These are phyloP conservation scores for Ophioninae sp. DNA, from an alignment of 2,888 invertebrate species.

Conservation along the genomic window DNA sequence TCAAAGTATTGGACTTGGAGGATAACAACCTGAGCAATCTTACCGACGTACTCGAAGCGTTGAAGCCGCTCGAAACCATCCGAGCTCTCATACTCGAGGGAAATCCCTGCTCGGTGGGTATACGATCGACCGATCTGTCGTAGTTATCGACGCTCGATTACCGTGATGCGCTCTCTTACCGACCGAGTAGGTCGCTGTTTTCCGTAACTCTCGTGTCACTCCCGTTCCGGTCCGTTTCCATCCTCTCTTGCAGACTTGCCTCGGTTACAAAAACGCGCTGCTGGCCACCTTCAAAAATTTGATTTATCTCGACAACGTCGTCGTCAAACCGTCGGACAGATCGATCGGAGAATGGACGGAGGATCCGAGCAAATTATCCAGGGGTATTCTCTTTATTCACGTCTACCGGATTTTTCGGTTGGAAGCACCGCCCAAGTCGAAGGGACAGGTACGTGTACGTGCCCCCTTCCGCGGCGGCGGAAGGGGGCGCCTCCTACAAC, in stretches of 20 bases:
- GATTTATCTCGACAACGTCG: conserved; percentile 82
- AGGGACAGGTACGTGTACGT: conserved; percentile 62
- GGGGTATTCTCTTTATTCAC: conserved; percentile 81
- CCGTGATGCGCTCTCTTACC: too few species aligned
- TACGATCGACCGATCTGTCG: too few species aligned
- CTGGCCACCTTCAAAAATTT: conserved; percentile 80
- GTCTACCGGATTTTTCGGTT: conserved; percentile 82
- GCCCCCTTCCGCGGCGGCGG: too few species aligned
- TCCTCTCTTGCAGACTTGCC: conserved; percentile 78
- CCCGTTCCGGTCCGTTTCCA: conserved; percentile 56
- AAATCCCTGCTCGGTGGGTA: conserved; percentile 84
- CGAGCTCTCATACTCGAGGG: conserved; percentile 82
- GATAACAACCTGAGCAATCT: conserved; percentile 84
- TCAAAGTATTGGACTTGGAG: conserved; percentile 82
- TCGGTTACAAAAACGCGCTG: conserved; percentile 81
- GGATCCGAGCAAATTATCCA: conserved; percentile 78
- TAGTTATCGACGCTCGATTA: neutral
- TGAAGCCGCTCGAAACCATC: conserved; percentile 79
- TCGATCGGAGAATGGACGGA: conserved; percentile 38
- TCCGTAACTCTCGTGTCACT: too few species aligned
- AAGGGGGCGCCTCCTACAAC: too few species aligned
- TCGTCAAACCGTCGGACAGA: conserved; percentile 79
- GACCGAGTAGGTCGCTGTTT: too few species aligned
- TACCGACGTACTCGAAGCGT: conserved; percentile 78
- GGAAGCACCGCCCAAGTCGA: conserved; percentile 83